Conservation (phyloP, 2,888 invertebrate genomes). For the Dinocampus coccinellae region DNA sequence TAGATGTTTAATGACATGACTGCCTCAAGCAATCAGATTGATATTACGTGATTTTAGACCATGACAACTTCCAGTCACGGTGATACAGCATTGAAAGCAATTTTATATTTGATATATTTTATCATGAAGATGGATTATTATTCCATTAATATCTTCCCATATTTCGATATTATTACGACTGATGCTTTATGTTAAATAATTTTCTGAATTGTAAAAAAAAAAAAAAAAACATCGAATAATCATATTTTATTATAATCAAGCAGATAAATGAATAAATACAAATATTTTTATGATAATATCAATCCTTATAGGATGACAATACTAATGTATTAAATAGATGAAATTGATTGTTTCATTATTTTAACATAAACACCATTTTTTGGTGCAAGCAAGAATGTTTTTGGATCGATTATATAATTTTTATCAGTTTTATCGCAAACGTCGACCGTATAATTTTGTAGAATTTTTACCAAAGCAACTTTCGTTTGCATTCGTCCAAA, state of each 20-base stretch:
- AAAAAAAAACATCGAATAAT: too few species aligned
- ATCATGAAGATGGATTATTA: too few species aligned
- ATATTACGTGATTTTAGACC: background rate
- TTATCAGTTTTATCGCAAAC: constrained; percentile 59
- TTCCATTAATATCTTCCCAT: too few species aligned
- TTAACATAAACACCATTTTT: constrained; percentile 57
- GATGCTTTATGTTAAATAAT: too few species aligned
- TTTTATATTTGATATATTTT: too few species aligned
- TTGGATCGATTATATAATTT: constrained; percentile 51
- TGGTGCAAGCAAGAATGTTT: constrained; percentile 50
- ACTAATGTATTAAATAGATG: background rate
- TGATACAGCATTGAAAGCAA: too few species aligned
- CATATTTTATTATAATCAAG: too few species aligned
- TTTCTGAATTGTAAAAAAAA: too few species aligned
- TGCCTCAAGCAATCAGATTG: background rate
- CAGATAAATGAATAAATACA: too few species aligned
- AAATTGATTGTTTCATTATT: constrained; percentile 45
- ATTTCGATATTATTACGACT: too few species aligned
- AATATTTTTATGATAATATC: too few species aligned
- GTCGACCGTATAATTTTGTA: constrained; percentile 61
- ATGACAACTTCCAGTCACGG: background rate
- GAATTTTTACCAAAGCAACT: constrained; percentile 60
- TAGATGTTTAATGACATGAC: background rate
- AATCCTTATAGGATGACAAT: too few species aligned
- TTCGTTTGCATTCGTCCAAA: constrained; percentile 64